Base-by-base conservation (phyloP, 2,888 invertebrate species). In the Coleophora deauratella region DNA sequence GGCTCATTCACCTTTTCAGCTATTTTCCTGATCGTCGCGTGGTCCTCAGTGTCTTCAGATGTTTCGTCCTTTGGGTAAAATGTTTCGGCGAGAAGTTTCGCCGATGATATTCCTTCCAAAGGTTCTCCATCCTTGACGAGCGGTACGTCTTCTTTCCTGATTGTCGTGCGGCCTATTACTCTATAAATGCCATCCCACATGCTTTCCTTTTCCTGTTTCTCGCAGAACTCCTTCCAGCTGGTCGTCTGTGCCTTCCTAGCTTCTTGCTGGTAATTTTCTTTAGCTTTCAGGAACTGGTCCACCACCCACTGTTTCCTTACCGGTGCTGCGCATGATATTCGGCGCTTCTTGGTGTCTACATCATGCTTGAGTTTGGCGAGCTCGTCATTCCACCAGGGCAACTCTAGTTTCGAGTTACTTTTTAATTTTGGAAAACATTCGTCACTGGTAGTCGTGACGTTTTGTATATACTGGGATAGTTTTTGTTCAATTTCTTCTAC, bases 221-320 rank as follows among this genome's bases (percentile, higher is more conserved):
- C 11, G 9, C 31, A 31, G 9, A 31, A 31, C 9, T 10, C 31
- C 2, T 31, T 31, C 31, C 31, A 31, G 10, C 31, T 31, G 1
- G 1, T 10, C 4, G 9, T 8, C 11, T 31, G 31, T 2, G 31
- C 7, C 1, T 10, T 2, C 2, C 9, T 31, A 1, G 31, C 31
- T 1, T 10, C 10, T 2, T 10, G 6, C 9, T 31, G 9, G 9
- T 31, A 31, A 1, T 1, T 4, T 4, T 31, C 31, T 8, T 31
- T 31, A 9, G 10, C 31, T 31, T 31, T 31, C 7, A 31, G 31
- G 11, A 9, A 31, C 31, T 31, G 9, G 1, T 31, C 4, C 3
- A 31, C 33, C 0, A 48, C 47, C 9, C 9, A 34, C 49, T 49
- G 48, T 12, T 43, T 35, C 11, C 31, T 10, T 1, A 2, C 31